Conservation (phyloP, 1,140 invertebrate genomes). For the Ditylenchus dipsaci region DNA sequence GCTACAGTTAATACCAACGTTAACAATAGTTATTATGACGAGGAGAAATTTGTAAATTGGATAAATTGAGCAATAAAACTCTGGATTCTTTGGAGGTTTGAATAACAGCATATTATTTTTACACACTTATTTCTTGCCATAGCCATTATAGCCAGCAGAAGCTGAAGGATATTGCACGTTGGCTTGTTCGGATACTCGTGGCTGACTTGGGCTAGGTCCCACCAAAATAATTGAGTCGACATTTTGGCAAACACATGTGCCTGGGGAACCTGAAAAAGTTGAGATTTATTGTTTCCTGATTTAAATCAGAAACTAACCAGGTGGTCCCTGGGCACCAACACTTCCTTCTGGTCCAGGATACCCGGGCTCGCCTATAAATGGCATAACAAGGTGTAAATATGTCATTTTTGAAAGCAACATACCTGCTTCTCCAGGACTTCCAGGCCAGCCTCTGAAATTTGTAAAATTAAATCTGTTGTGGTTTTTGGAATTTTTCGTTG, state of each 20-base stretch:
- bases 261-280: constrained; percentile 43
- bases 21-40: too few species aligned
- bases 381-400: background rate
- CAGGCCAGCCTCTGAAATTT: constrained; percentile 45
- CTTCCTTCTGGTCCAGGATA: constrained; percentile 57
- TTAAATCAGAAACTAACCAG: constrained; percentile 30
- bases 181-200: constrained; percentile 39
- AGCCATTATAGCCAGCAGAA: constrained; percentile 24
- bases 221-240: constrained; percentile 55
- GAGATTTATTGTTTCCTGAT: constrained; percentile 6
- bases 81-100: too few species aligned
- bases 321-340: constrained; percentile 48
- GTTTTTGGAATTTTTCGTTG: background rate
- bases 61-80: too few species aligned
- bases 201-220: constrained; percentile 47
- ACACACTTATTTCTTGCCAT: constrained; percentile 12
- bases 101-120: background rate
- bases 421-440: constrained; percentile 14
- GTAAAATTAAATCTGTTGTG: background rate
- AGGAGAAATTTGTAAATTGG: too few species aligned
- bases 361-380: constrained; percentile 30
- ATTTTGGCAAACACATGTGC: constrained; percentile 54
- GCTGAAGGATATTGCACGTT: constrained; percentile 31
- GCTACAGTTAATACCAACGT: too few species aligned
- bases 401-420: background rate